Conservation (phyloP, 2,888 invertebrate genomes). For the Tubulanus polymorphus region DNA sequence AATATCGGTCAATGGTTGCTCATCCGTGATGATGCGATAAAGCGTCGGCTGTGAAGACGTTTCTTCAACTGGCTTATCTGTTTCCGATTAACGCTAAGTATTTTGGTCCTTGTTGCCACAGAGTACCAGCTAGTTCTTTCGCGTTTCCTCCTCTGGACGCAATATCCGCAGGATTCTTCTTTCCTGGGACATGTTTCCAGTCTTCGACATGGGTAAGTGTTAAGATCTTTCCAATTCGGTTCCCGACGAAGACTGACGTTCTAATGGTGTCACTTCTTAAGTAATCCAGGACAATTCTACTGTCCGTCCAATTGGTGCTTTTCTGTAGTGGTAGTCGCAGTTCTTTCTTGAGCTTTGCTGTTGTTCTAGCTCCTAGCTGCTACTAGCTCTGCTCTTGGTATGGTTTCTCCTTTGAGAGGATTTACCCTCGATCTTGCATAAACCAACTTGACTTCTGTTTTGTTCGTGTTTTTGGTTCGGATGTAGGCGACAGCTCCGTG, state of each 20-base stretch:
- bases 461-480: neutral
- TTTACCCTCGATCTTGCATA: neutral
- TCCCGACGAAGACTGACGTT: neutral
- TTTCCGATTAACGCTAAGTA: neutral
- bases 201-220: neutral
- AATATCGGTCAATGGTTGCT: neutral
- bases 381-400: constrained; percentile 1
- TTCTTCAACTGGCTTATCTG: neutral
- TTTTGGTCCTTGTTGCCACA: neutral
- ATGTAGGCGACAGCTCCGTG: neutral
- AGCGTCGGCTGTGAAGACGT: too few relatives aligned
- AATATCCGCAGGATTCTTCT: neutral
- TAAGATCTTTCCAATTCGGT: neutral
- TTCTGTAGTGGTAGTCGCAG: neutral
- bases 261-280: neutral
- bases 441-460: neutral
- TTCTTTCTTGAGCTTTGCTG: neutral
- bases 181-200: constrained; percentile 1
- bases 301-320: neutral
- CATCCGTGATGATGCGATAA: neutral
- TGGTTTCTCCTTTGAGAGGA: neutral
- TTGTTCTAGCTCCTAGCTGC: neutral
- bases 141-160: neutral
- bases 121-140: neutral
- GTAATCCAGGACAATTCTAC: neutral